Base-by-base conservation (phyloP, 2,113 vertebrate genomes). In the Dasypus novemcinctus region DNA sequence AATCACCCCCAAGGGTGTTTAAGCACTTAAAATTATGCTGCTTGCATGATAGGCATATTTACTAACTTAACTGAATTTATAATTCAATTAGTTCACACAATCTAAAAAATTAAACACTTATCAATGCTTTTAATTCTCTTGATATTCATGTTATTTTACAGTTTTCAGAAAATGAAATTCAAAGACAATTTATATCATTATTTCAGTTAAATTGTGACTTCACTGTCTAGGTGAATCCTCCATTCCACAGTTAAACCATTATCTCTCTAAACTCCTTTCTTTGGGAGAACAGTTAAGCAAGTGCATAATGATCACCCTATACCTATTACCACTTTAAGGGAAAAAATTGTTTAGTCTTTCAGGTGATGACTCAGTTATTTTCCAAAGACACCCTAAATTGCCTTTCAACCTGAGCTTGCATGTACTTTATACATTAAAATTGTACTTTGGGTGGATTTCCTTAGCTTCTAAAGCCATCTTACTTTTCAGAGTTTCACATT, bases 401-500 rank as follows among this genome's bases (percentile, higher is more conserved):
- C 41, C 52, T 8, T 49, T 86, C 10, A 86, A 6, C n/a, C 21
- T 79, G 64, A 57, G 31, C 57, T 93, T 69, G n/a, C n/a, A n/a
- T n/a, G n/a, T n/a, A n/a, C n/a, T n/a, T n/a, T n/a, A n/a, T n/a
- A n/a, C n/a, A n/a, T n/a, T n/a, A 91, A 89, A 95, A 41, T 75
- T 79, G 57, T 38, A 76, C 43, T 69, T 59, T 1, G 5, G 10
- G 33, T 54, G 21, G 7, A 27, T 87, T 95, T 78, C 12, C 38
- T 82, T 12, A 85, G 57, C 43, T 72, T 64, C 41, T 96, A 66
- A 93, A 85, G 68, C 20, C 27, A 54, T 89, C 63, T 95, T 38
- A 61, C 85, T 36, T 89, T 93, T 92, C 43, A 72, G 68, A 29
- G 46, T 87, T 89, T 79, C 79, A 83, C 41, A 49, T 90, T 69